These are phyloP conservation scores for Zaprionus ornatus DNA, from an alignment of 1,140 invertebrate species.

Conservation along the genomic window DNA sequence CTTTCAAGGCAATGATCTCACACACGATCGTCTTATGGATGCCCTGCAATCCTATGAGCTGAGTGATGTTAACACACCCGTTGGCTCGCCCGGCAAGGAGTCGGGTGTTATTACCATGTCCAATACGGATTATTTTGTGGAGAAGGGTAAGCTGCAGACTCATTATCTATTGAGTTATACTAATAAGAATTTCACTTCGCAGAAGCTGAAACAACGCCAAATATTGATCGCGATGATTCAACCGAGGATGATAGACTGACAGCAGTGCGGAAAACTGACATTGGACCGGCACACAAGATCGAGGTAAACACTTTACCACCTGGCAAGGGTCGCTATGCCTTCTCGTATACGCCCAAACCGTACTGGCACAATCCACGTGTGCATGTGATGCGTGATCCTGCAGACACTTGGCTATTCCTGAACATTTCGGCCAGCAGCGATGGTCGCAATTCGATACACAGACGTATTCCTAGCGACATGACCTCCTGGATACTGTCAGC, in stretches of 20 bases:
- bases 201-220: slow-evolving; percentile 67
- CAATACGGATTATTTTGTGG: slow-evolving; percentile 75
- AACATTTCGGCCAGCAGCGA: slow-evolving; percentile 89
- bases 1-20: slow-evolving; percentile 64
- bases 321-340: slow-evolving; percentile 94
- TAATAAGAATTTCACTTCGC: background rate
- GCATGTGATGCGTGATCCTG: slow-evolving; percentile 89
- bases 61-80: slow-evolving; percentile 72
- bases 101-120: slow-evolving; percentile 81
- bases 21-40: slow-evolving; percentile 73
- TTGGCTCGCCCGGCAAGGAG: slow-evolving; percentile 76
- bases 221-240: slow-evolving; percentile 41
- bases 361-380: slow-evolving; percentile 91
- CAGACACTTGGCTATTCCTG: slow-evolving; percentile 92
- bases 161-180: background rate
- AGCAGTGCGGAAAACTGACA: slow-evolving; percentile 79
- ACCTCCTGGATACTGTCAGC: slow-evolving; percentile 96
- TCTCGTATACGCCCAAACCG: slow-evolving; percentile 92
- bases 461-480: slow-evolving; percentile 92
- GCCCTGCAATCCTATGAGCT: slow-evolving; percentile 84
- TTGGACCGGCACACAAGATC: slow-evolving; percentile 80
- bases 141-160: slow-evolving; percentile 48
- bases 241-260: slow-evolving; percentile 73
- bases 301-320: slow-evolving; percentile 90
- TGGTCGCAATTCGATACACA: slow-evolving; percentile 83